Evolutionary conservation across 2,113 vertebrate genomes (phyloP), one percentile per base, ranked within the genome.

Genomic region (Mugil cephalus): DNA sequence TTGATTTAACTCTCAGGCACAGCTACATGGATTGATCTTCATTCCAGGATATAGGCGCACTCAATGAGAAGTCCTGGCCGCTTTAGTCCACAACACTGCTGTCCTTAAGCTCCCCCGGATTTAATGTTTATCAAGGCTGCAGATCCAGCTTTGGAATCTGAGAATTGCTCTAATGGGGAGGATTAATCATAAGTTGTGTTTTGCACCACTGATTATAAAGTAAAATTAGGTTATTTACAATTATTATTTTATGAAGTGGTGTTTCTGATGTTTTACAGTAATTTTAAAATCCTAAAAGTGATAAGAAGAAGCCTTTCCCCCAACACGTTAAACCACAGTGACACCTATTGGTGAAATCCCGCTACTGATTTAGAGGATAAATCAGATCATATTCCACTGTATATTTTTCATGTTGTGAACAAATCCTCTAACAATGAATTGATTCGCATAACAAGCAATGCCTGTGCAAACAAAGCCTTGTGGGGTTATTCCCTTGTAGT

Each of bases 301-400:
- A 45, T 6, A 0, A 40, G 17, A 35, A 34, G 19, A n/a, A 48
- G 1, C 7, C 11, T 5, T 30, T 11, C 1, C 8, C 15, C 6
- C 8, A n/a, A n/a, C n/a, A 61, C 19, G 45, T 69, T 87, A 72
- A 18, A 67, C 85, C 83, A 79, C 83, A 88, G 77, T 55, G 91
- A 74, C 89, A 87, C 82, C 89, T 87, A 56, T 45, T 86, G 89
- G 89, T 69, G 18, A 12, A 58, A 34, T 14, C 1, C 18, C 40
- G 47, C 39, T 34, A 74, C 10, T 72, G 47, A 40, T 19, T 30
- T 21, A 53, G 24, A 55, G 15, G 1, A 56, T 0, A 38, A 43
- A 12, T 13, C 8, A 7, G 13, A 2, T 39, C 0, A 46, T 34
- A 4, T 14, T 24, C 10, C 24, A 5, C 24, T 30, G 24, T 17